Evolutionary conservation across 2,888 invertebrate species (phyloP).

Genomic region (Mythimna vitellina): DNA sequence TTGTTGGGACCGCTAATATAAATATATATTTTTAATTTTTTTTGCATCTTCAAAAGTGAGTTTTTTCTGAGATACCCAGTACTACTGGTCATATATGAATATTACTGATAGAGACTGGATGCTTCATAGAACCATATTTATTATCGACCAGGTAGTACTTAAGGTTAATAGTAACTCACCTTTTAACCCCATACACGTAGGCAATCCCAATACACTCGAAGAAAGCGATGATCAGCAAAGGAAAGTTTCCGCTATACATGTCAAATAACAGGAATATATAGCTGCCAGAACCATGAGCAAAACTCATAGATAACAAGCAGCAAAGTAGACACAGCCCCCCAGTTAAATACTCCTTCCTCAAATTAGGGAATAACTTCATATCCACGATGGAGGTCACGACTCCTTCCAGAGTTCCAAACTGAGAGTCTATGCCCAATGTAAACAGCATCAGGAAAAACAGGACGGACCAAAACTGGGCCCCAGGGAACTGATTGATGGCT

Average conservation of each 20-base stretch:
- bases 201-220: slow-evolving; percentile 97
- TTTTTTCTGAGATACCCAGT: no score
- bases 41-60: no score
- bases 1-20: no score
- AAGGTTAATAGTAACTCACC: slow-evolving; percentile 88
- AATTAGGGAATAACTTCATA: slow-evolving; percentile 97
- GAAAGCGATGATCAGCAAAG: slow-evolving; percentile 97
- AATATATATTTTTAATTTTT: no score
- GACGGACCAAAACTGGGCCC: slow-evolving; percentile 98
- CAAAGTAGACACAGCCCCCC: slow-evolving; percentile 95
- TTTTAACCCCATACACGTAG: slow-evolving; percentile 98
- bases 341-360: slow-evolving; percentile 96
- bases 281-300: slow-evolving; percentile 98
- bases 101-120: neutral
- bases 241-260: slow-evolving; percentile 98
- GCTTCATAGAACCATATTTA: neutral
- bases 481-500: slow-evolving; percentile 99
- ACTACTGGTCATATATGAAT: neutral
- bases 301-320: slow-evolving; percentile 96
- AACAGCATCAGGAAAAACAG: slow-evolving; percentile 99
- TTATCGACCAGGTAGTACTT: neutral
- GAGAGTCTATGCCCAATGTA: slow-evolving; percentile 98
- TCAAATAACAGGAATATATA: slow-evolving; percentile 98
- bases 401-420: slow-evolving; percentile 98
- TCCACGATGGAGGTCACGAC: slow-evolving; percentile 98